These are phyloP conservation scores for Drosophila burlai DNA, from an alignment of 1,140 invertebrate genomes.

Conservation along the genomic window DNA sequence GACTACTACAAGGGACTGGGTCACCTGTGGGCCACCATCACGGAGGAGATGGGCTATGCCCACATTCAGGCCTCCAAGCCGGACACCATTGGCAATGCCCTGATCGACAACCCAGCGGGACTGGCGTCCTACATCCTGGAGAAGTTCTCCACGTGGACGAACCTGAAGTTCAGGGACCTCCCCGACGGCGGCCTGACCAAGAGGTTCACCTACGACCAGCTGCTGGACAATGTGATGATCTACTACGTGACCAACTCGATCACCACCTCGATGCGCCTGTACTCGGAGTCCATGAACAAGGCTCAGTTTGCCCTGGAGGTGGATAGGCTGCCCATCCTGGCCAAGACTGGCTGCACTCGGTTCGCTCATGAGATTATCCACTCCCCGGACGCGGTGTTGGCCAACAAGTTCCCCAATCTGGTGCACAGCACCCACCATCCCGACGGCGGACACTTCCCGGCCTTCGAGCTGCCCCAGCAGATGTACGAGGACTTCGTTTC, in stretches of 20 bases:
- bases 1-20: conserved; percentile 88
- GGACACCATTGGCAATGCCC: conserved; percentile 91
- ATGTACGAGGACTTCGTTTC: conserved; percentile 88
- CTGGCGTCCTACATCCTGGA: conserved; percentile 94
- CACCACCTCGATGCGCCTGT: conserved; percentile 91
- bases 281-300: conserved; percentile 88
- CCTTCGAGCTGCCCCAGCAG: conserved; percentile 91
- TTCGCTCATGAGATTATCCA: conserved; percentile 89
- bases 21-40: conserved; percentile 85
- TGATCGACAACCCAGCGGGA: conserved; percentile 90
- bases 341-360: conserved; percentile 88
- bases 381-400: conserved; percentile 87
- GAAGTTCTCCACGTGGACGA: conserved; percentile 93
- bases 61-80: conserved; percentile 96
- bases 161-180: conserved; percentile 86
- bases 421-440: conserved; percentile 87
- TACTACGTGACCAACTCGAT: conserved; percentile 93
- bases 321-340: conserved; percentile 87
- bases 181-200: conserved; percentile 91
- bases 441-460: conserved; percentile 94
- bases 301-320: conserved; percentile 83
- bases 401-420: conserved; percentile 88
- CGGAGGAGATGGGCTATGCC: conserved; percentile 92
- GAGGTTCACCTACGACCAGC: conserved; percentile 89
- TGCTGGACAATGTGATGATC: conserved; percentile 95